Conservation (phyloP, 2,113 vertebrate genomes). For the Coracopsis vasa region DNA sequence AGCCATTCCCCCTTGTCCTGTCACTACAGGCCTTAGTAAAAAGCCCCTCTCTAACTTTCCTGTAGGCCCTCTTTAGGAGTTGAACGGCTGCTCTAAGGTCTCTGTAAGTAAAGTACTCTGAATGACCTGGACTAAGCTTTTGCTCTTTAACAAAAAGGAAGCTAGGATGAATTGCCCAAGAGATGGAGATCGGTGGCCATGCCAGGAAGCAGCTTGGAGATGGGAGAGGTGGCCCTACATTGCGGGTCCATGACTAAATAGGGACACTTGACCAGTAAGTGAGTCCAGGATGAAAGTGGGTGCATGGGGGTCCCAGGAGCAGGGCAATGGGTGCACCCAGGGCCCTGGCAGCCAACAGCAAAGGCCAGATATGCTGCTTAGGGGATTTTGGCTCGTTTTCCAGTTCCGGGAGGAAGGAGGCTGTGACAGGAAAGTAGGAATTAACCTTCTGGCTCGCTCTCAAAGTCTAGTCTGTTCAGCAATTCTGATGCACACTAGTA, state of each 20-base stretch:
- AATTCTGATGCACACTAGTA: neutral
- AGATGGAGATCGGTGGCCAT: neutral
- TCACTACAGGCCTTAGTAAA: neutral
- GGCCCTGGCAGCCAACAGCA: neutral
- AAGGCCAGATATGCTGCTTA: neutral
- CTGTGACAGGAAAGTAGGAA: slow-evolving; percentile 28
- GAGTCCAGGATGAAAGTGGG: neutral
- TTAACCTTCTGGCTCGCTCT: slow-evolving; percentile 27
- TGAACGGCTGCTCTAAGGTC: neutral
- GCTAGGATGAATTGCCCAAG: neutral
- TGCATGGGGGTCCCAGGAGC: rapidly evolving
- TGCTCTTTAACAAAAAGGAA: neutral
- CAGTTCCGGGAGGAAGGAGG: slow-evolving; percentile 47
- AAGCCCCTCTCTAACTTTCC: neutral
- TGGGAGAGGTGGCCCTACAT: neutral
- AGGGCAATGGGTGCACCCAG: neutral
- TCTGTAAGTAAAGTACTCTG: neutral
- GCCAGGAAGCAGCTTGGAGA: neutral
- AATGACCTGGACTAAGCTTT: neutral
- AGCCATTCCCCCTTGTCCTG: neutral
- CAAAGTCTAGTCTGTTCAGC: slow-evolving; percentile 22
- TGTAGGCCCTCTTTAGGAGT: neutral
- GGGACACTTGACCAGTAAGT: neutral
- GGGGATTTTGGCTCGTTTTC: neutral
- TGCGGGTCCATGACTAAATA: rapidly evolving